Percentiles rank a stretch among this genome's conserved stretches.
Evolutionary conservation across 2,113 vertebrate species (phyloP).

Genomic region (Pristiophorus japonicus): DNA sequence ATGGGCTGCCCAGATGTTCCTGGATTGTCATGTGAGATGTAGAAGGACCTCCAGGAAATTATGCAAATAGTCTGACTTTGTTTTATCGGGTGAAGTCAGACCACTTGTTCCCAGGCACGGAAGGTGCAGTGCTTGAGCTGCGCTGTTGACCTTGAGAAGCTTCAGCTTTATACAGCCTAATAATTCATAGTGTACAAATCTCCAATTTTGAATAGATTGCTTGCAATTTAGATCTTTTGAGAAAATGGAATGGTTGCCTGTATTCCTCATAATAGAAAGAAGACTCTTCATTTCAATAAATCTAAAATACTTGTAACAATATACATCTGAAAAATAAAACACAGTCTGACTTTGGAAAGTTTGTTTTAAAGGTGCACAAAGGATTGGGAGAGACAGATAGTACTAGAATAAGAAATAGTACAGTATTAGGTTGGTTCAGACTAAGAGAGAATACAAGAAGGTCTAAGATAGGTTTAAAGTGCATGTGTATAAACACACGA

Average conservation of each 20-base stretch:
- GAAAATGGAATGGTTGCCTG: not conserved
- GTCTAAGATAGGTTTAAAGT: no score
- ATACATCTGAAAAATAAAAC: not conserved
- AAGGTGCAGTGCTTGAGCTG: not conserved
- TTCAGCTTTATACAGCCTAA: not conserved
- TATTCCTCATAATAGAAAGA: not conserved
- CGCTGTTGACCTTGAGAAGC: not conserved
- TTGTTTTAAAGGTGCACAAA: not conserved
- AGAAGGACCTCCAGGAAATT: not conserved
- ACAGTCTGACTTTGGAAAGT: not conserved
- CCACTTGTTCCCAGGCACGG: not conserved
- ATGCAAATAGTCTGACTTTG: not conserved
- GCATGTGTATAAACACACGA: no score
- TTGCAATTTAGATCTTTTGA: not conserved
- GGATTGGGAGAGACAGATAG: no score
- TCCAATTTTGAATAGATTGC: not conserved
- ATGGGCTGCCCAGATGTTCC: not conserved
- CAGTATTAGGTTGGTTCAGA: no score
- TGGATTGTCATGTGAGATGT: not conserved
- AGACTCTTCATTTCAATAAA: not conserved
- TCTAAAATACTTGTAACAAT: not conserved
- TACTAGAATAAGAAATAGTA: no score
- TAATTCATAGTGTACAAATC: not conserved
- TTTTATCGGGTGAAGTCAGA: not conserved
- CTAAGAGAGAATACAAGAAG: no score